Base-by-base conservation (phyloP, 2,113 vertebrate genomes). In the Australoheros scitulus region DNA sequence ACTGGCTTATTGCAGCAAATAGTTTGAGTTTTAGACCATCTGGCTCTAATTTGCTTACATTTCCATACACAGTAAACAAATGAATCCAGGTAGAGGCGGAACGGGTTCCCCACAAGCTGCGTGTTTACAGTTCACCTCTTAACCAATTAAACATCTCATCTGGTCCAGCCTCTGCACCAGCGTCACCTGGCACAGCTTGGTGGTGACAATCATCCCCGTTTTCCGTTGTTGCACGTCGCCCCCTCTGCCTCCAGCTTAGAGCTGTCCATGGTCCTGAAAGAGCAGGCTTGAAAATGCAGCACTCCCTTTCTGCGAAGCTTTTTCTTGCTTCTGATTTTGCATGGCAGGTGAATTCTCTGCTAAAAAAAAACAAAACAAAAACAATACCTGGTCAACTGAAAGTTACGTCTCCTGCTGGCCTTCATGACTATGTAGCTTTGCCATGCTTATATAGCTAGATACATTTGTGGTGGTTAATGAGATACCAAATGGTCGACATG, bases 231-330 rank as follows among this genome's bases (percentile, higher is more conserved):
- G 79, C 89, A 74, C 61, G 70, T 77, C 29, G 59, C 43, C 61
- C 14, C 63, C 43, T 29, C 10, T 20, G 70, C 59, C 58, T 70
- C 2, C 26, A 63, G 14, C 83, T 41, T 6, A 24, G 89, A 88
- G 86, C 94, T 96, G 92, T 94, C 95, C 93, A 20, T 86, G 94
- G 95, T 95, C 38, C 94, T 96, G 95, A 94, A 90, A 29, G 41
- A 60, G 75, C 70, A 34, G 61, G 43, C 55, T 82, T n/a, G 61
- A 10, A 64, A 57, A 8, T 70, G 57, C 83, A 81, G 82, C 72
- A 32, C 74, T 60, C 20, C 3, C 22, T 9, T 64, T 14, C 43
- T 41, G 3, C 29, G 47, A 68, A n/a, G 41, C 41, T 47, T 68
- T 7, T 8, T 20, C 22, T 76, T 60, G 50, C 63, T 63, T n/a